phyloP scores from a whole-genome alignment of 2,888 invertebrate species.

The Pteria penguin region DNA sequence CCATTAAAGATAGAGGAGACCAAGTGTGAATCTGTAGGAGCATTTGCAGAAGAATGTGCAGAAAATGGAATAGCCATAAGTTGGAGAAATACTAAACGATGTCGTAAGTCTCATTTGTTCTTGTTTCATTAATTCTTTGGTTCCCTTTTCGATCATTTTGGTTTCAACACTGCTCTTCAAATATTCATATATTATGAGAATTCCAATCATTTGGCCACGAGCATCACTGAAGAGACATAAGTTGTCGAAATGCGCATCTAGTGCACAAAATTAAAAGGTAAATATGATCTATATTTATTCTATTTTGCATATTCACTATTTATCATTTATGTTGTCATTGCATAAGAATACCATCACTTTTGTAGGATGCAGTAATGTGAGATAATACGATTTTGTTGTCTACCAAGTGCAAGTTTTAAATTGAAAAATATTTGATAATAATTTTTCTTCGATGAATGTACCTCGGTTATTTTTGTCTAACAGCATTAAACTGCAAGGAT shows the following conservation, averaged over 20 bases:
- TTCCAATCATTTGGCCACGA: too few relatives aligned
- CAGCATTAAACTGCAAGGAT: slow-evolving; percentile 41
- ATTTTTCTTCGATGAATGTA: neutral
- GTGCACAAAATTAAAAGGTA: too few relatives aligned
- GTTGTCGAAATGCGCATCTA: too few relatives aligned
- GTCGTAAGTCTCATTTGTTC: slow-evolving; percentile 39
- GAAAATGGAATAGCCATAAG: slow-evolving; percentile 38
- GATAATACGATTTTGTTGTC: neutral
- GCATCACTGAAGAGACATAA: too few relatives aligned
- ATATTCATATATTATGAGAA: too few relatives aligned
- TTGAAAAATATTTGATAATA: too few relatives aligned
- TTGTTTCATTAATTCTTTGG: too few relatives aligned
- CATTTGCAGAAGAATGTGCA: slow-evolving; percentile 48
- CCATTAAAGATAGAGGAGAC: slow-evolving; percentile 11
- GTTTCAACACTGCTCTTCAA: too few relatives aligned
- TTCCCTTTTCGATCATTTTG: too few relatives aligned
- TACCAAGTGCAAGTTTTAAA: too few relatives aligned
- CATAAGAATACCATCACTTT: neutral
- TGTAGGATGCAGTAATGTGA: neutral
- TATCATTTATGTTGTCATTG: neutral
- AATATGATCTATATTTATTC: too few relatives aligned
- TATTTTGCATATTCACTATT: too few relatives aligned
- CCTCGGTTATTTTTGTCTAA: neutral
- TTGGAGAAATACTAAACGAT: slow-evolving; percentile 45
- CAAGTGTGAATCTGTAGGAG: slow-evolving; percentile 46